phyloP scores from a whole-genome alignment of 2,888 invertebrate species.

The Lithophane ornitopus region DNA sequence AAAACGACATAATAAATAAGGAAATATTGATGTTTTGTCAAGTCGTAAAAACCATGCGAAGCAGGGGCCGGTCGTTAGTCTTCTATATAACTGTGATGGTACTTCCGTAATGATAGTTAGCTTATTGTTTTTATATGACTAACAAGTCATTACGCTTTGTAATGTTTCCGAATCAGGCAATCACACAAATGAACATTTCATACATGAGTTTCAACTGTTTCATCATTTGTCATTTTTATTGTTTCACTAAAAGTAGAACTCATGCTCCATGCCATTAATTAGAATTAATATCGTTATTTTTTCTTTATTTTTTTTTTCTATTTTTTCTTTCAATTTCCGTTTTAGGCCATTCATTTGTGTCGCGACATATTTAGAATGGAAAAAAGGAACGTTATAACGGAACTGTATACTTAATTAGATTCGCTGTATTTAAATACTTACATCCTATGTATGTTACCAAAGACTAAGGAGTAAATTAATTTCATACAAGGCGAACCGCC shows the following conservation, averaged over 20 bases:
- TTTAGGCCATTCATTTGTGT: too few relatives aligned
- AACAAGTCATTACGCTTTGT: background rate
- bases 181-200: constrained; percentile 29
- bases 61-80: background rate
- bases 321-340: too few relatives aligned
- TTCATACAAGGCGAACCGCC: constrained; percentile 31
- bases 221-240: constrained; percentile 32
- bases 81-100: background rate
- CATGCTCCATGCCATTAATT: constrained; percentile 11
- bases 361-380: constrained; percentile 2
- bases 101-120: background rate
- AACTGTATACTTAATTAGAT: constrained; percentile 4
- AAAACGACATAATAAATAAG: background rate
- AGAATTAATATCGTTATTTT: background rate
- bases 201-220: constrained; percentile 29
- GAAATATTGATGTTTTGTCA: background rate
- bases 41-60: background rate
- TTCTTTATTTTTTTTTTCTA: background rate
- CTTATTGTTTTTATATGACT: background rate
- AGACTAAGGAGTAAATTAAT: constrained; percentile 50
- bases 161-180: constrained; percentile 12
- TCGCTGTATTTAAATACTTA: background rate
- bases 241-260: constrained; percentile 13
- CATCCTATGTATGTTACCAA: constrained; percentile 2
- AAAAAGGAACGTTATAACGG: background rate